Base-by-base conservation (phyloP, 2,797 vertebrate genomes). In the Synaphobranchus kaupii region DNA sequence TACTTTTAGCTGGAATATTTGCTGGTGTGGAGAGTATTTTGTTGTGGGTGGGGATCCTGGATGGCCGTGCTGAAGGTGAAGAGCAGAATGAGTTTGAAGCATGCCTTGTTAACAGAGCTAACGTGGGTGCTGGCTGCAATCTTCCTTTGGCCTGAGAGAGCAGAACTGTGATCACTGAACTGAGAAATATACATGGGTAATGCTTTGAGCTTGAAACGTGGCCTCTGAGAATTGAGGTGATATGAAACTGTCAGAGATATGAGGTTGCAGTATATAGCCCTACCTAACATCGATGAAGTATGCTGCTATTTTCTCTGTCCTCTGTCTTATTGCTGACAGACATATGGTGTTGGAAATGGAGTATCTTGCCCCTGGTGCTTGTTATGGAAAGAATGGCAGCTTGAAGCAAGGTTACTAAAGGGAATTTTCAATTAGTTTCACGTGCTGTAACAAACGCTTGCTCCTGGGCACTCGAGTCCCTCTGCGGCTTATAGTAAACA, bases 271-370 rank as follows among this genome's bases (percentile, higher is more conserved):
- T 71, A 3, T 31, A 71, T 20, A 20, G 58, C 15, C 58, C 58
- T 15, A 34, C 8, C n/a, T 10, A 66, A n/a, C 60, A 48, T 66
- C 48, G n/a, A n/a, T 48, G 4, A 86, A 86, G 54, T 22, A 81
- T 48, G n/a, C 39, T 31, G 47, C 28, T 60, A 54, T 83, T 83
- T 83, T 17, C 7, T 54, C 2, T 39, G 6, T 28, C 20, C 50
- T 80, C 52, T 39, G 28, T 56, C 20, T 54, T 86, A 39, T 86
- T 25, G 68, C 54, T 86, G 68, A 58, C 31, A 31, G 68, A 58
- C 31, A 31, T 81, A 2, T 39, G 52, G 76, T 47, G 39, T 28
- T 60, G 52, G 76, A 54, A 31, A 80, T 31, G 76, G 28, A 6
- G 60, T n/a, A 6, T 44, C 28, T 34, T 22, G 13, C 60, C 85